These are phyloP conservation scores for Leptocoma aspasia DNA, from an alignment of 2,113 vertebrate genomes.

Conservation along the genomic window DNA sequence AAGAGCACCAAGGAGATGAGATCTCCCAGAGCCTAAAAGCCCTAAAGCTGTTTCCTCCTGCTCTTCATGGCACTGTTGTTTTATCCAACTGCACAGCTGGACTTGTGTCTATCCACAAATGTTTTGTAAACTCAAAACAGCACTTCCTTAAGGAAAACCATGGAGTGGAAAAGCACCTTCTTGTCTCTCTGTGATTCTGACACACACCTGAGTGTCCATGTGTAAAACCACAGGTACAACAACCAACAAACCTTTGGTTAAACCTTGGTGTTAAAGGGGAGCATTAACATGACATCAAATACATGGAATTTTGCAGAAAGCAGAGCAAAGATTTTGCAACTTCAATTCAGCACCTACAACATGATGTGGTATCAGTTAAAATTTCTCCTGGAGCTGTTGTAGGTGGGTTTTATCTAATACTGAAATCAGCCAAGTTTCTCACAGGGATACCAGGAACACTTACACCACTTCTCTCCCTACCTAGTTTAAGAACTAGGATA, in stretches of 20 bases:
- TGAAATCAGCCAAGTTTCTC: background rate
- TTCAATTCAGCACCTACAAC: background rate
- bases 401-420: background rate
- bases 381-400: background rate
- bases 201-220: fast-evolving
- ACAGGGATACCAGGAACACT: background rate
- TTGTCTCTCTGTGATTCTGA: background rate
- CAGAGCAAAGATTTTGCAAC: background rate
- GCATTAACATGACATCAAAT: fast-evolving
- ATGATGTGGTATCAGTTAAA: background rate
- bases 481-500: background rate
- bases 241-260: background rate
- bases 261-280: background rate
- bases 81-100: background rate
- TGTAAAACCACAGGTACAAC: background rate
- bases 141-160: background rate
- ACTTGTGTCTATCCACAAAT: background rate
- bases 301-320: background rate
- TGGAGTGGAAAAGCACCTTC: background rate
- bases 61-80: background rate
- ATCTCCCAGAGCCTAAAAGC: background rate
- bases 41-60: background rate
- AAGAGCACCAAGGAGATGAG: background rate
- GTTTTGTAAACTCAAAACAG: background rate
- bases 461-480: background rate